Evolutionary conservation across 2,113 vertebrate species (phyloP).

Genomic region (Calypte anna): DNA sequence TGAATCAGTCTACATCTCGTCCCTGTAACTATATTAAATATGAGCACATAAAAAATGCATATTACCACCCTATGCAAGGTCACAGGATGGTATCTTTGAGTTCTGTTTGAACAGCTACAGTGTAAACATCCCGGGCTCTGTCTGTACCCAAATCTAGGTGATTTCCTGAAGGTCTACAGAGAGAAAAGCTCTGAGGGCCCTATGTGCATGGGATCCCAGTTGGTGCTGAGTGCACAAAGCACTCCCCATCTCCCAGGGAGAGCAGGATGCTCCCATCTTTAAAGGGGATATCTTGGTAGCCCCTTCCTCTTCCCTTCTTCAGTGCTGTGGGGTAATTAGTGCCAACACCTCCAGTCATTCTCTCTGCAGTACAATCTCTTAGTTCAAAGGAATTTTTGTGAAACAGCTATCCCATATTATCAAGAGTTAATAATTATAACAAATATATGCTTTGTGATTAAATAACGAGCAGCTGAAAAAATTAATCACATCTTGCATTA

Average conservation of each 20-base stretch:
- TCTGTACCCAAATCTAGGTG: not conserved
- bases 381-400: not conserved
- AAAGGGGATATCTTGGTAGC: not conserved
- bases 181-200: not conserved
- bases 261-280: not conserved
- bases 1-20: not conserved
- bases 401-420: not conserved
- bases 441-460: constrained; percentile 44
- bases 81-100: not conserved
- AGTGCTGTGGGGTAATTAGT: not conserved
- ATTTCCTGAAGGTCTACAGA: not conserved
- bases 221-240: not conserved
- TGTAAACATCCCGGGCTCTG: not conserved
- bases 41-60: not conserved
- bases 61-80: not conserved
- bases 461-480: constrained; percentile 34
- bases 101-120: not conserved
- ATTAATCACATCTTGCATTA: constrained; percentile 40
- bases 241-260: not conserved
- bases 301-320: not conserved
- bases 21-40: not conserved
- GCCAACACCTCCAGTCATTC: not conserved
- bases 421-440: constrained; percentile 34
- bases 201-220: rapidly evolving
- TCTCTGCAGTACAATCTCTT: not conserved